Evolutionary conservation across 2,113 vertebrate genomes (phyloP), one percentile per base, ranked within the genome.

Genomic region (Spilogale gracilis): DNA sequence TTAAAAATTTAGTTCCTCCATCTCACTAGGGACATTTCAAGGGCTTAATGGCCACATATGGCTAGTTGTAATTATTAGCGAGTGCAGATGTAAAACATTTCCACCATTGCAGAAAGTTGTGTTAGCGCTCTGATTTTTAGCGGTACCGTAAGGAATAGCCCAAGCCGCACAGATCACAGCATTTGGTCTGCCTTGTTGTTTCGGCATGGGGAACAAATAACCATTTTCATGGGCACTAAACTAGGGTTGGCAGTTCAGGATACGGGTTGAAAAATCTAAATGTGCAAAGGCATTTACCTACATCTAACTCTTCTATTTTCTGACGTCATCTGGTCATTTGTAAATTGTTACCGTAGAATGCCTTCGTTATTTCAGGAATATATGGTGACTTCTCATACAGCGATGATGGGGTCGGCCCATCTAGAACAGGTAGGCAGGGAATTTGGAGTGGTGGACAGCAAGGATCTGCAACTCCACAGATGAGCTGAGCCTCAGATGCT

Each of bases 161-260:
- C 3, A 7, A 21, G n/a, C 21, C 0, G 16, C 45, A 5, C 0
- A 5, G 85, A 10, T 2, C 0, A 32, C 0, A 5, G 6, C 17
- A 3, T 4, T 48, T 9, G 23, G 67, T 6, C 58, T 50, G 50
- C 32, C 32, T 14, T 3, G 5, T 1, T 38, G 10, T 8, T 87
- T 21, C 4, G 32, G 43, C 27, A 14, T 2, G 3, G 4, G 43
- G 60, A n/a, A 71, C 30, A 85, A 32, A 78, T 6, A 71, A 13
- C 25, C 30, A 38, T 6, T 87, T 61, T 54, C 20, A 9, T 0
- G 25, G 6, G 8, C 2, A 2, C 1, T 2, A 11, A 32, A 48
- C 61, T n/a, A 14, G 7, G 25, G 5, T 6, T 6, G 7, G 61
- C 12, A 9, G 16, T 7, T 54, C 79, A 80, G 56, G 58, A 63